A percentile compares a stretch with the other conserved stretches of the same genome.
Conservation (phyloP, 2,113 vertebrate genomes). For the Solea solea region DNA sequence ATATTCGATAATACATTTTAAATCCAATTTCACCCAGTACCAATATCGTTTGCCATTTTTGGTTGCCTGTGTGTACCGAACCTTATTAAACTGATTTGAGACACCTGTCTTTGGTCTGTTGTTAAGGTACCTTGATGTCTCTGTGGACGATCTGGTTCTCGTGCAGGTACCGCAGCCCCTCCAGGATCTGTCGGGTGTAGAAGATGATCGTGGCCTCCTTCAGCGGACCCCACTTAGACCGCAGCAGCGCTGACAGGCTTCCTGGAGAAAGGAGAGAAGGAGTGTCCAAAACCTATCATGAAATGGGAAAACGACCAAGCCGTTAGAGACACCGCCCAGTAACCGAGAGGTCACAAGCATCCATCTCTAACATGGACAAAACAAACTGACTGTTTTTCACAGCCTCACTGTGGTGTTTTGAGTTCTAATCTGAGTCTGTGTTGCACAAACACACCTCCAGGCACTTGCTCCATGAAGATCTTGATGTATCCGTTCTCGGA, state of each 20-base stretch:
- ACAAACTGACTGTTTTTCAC: background rate
- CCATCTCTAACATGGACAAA: background rate
- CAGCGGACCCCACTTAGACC: conserved; percentile 97
- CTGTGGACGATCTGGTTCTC: conserved; percentile 98
- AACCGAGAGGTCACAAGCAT: conserved; percentile 31
- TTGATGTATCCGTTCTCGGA: conserved; percentile 98
- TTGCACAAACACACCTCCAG: conserved; percentile 81
- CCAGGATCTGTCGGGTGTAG: conserved; percentile 98
- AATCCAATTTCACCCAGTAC: too few relatives aligned
- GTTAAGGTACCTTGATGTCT: conserved; percentile 91
- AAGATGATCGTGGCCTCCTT: conserved; percentile 98
- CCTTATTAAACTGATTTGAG: too few relatives aligned
- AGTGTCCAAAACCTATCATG: conserved; percentile 56
- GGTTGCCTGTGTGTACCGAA: too few relatives aligned
- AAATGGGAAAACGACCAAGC: conserved; percentile 49
- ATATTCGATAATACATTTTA: too few relatives aligned
- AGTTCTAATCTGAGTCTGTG: background rate
- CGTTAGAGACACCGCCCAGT: conserved; percentile 43
- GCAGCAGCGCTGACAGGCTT: conserved; percentile 94
- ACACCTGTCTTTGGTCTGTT: background rate
- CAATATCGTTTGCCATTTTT: too few relatives aligned
- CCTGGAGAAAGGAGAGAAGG: conserved; percentile 79
- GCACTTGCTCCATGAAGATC: conserved; percentile 99
- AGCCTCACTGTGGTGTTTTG: background rate
- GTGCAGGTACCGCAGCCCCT: conserved; percentile 96